These are phyloP conservation scores for Coremacera marginata DNA, from an alignment of 2,888 invertebrate species.

Conservation along the genomic window DNA sequence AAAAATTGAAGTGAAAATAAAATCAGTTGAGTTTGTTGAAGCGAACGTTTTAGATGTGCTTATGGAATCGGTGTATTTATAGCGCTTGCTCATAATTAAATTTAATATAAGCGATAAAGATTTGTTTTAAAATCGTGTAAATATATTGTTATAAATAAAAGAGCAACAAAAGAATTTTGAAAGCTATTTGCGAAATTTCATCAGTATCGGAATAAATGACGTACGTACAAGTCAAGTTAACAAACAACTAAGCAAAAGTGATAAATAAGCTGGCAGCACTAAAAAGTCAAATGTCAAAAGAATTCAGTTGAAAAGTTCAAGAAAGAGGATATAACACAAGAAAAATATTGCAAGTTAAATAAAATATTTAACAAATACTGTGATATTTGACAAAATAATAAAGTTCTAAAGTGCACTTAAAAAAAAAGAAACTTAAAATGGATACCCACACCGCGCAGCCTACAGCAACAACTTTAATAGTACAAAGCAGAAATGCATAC, in stretches of 20 bases:
- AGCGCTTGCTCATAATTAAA: too few species aligned
- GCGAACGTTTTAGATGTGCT: constrained; percentile 31
- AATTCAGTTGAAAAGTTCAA: constrained; percentile 20
- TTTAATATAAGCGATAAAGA: not conserved
- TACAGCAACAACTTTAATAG: constrained; percentile 40
- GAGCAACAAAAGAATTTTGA: constrained; percentile 1
- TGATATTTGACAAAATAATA: constrained; percentile 51
- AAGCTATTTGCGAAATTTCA: constrained; percentile 15
- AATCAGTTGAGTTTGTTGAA: constrained; percentile 43
- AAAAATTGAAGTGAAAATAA: constrained; percentile 17
- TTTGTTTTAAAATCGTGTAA: constrained; percentile 36
- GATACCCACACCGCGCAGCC: constrained; percentile 47
- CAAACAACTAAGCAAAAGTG: constrained; percentile 27
- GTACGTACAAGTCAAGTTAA: not conserved
- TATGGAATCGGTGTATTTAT: too few species aligned
- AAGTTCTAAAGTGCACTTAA: constrained; percentile 42
- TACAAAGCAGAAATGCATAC: constrained; percentile 44
- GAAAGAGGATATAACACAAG: constrained; percentile 17
- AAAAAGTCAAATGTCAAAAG: constrained; percentile 47
- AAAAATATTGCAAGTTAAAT: constrained; percentile 33
- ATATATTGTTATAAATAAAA: constrained; percentile 7
- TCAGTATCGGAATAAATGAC: constrained; percentile 13
- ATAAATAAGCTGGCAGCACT: constrained; percentile 40
- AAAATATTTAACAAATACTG: constrained; percentile 52
- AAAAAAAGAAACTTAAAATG: constrained; percentile 52